A percentile compares a stretch with the other conserved stretches of the same genome.
Conservation (phyloP, 2,888 invertebrate genomes). For the Plusia festucae region DNA sequence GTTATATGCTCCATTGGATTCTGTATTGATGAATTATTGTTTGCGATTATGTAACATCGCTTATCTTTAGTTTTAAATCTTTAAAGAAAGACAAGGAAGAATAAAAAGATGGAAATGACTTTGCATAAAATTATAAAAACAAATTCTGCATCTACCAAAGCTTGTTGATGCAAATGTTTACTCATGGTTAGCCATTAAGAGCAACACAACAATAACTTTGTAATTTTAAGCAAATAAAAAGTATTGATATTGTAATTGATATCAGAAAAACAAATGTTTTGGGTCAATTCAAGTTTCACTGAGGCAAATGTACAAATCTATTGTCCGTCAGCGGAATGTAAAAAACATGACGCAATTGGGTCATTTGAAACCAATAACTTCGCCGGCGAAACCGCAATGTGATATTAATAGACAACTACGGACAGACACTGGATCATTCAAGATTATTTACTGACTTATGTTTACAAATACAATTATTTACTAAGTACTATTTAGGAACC, state of each 20-base stretch:
- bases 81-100: conserved; percentile 16
- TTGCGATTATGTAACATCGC: conserved; percentile 38
- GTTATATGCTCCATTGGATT: conserved; percentile 57
- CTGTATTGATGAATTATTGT: conserved; percentile 52
- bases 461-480: conserved; percentile 31
- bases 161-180: not conserved
- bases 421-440: conserved; percentile 54
- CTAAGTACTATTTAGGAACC: not conserved
- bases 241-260: conserved; percentile 21
- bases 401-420: conserved; percentile 75
- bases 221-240: not conserved
- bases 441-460: conserved; percentile 50
- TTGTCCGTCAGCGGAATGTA: conserved; percentile 82
- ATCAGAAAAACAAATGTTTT: conserved; percentile 46
- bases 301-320: conserved; percentile 72
- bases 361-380: conserved; percentile 84
- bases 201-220: not conserved
- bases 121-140: conserved; percentile 8
- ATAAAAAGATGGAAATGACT: conserved; percentile 24
- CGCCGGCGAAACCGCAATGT: conserved; percentile 80
- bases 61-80: conserved; percentile 31
- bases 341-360: conserved; percentile 81
- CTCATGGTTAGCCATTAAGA: not conserved
- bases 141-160: not conserved
- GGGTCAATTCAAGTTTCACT: conserved; percentile 66